These are phyloP conservation scores for Habropoda laboriosa DNA, from an alignment of 1,140 invertebrate species.

Conservation along the genomic window DNA sequence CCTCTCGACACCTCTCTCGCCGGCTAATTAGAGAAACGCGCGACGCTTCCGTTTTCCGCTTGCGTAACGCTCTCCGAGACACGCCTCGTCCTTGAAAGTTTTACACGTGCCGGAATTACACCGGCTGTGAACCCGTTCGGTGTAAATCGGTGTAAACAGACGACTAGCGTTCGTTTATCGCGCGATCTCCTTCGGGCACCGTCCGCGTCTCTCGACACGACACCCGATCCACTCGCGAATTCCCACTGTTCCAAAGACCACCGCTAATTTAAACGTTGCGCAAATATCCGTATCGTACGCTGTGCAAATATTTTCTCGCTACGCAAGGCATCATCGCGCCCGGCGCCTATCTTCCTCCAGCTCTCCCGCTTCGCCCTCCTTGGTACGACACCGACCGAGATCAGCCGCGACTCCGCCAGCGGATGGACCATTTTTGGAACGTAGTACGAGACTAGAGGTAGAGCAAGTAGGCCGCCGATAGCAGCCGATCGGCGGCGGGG, in stretches of 20 bases:
- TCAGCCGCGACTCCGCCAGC: too few species aligned
- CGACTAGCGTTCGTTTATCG: conserved; percentile 21
- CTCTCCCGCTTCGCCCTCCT: too few species aligned
- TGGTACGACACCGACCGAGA: too few species aligned
- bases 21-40: conserved; percentile 27
- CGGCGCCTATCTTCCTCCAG: background rate
- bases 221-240: too few species aligned
- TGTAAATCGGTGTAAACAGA: conserved; percentile 39
- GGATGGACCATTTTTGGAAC: too few species aligned
- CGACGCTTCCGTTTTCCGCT: conserved; percentile 54
- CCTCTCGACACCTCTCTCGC: background rate
- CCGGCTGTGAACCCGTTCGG: conserved; percentile 28
- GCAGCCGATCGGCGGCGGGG: conserved; percentile 41
- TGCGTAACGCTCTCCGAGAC: conserved; percentile 37
- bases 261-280: conserved; percentile 35
- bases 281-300: conserved; percentile 28
- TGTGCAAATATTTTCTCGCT: conserved; percentile 46
- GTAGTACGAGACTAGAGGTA: too few species aligned
- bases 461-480: conserved; percentile 39
- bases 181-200: background rate
- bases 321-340: background rate
- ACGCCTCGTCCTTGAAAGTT: conserved; percentile 50
- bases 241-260: background rate
- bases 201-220: background rate
- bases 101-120: conserved; percentile 61